phyloP scores from a whole-genome alignment of 2,113 vertebrate genomes.

The Cygnus atratus region DNA sequence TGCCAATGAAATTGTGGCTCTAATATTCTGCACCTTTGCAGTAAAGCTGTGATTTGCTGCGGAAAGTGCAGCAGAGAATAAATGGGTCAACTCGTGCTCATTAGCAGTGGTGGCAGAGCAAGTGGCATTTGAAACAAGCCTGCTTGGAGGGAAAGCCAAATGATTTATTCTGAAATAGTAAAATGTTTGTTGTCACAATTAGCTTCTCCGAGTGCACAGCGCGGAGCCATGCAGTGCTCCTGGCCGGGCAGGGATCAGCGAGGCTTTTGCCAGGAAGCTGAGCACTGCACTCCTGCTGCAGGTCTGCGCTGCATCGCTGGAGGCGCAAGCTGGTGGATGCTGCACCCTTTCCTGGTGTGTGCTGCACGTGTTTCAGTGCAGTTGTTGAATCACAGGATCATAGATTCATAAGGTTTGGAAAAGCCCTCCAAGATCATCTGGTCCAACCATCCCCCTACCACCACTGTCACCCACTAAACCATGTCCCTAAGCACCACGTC shows the following conservation, averaged over 20 bases:
- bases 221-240: accelerated
- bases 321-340: accelerated
- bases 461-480: no score
- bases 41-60: background rate
- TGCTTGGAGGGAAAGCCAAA: background rate
- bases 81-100: background rate
- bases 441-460: no score
- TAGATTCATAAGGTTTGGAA: no score
- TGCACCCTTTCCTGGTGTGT: background rate
- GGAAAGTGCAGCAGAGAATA: background rate
- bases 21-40: background rate
- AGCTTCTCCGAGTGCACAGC: background rate
- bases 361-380: background rate
- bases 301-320: accelerated
- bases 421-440: no score
- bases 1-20: background rate
- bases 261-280: accelerated
- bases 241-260: background rate
- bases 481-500: no score
- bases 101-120: background rate
- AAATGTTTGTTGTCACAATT: background rate
- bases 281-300: background rate
- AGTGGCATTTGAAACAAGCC: conserved; percentile 24
- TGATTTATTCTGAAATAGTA: background rate
- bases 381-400: no score